These are phyloP conservation scores for Therioaphis trifolii DNA, from an alignment of 2,888 invertebrate species.

Conservation along the genomic window DNA sequence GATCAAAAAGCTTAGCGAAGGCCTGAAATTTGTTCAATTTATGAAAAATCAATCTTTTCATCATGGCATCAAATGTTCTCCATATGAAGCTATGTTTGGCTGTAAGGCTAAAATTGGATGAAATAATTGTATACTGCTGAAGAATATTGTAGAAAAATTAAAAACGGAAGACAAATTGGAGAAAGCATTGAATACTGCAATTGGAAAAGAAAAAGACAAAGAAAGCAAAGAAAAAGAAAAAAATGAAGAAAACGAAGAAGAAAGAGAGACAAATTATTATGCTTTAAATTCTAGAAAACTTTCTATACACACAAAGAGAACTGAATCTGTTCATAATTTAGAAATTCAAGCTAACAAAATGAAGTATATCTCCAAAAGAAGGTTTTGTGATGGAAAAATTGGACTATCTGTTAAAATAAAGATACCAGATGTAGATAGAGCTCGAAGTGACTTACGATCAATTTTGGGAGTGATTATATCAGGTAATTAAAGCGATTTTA, in stretches of 20 bases:
- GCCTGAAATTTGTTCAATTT: conserved; percentile 68
- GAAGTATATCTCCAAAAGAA: background rate
- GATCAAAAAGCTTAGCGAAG: conserved; percentile 68
- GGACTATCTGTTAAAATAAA: conserved; percentile 16
- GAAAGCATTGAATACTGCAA: conserved; percentile 9
- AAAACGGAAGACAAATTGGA: conserved; percentile 63
- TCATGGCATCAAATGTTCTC: conserved; percentile 68
- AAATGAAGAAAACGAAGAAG: conserved; percentile 19
- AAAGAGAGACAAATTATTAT: conserved; percentile 1
- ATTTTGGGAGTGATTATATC: background rate
- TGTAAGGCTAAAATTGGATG: conserved; percentile 67
- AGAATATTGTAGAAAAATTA: conserved; percentile 62
- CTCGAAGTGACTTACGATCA: background rate
- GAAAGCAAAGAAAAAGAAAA: conserved; percentile 33
- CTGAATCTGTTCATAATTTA: background rate
- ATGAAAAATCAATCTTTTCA: conserved; percentile 69
- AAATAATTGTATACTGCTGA: conserved; percentile 33
- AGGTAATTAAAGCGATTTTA: no score
- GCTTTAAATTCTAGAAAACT: conserved; percentile 20
- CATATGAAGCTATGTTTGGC: conserved; percentile 67
- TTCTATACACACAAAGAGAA: background rate
- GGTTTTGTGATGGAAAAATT: conserved; percentile 5
- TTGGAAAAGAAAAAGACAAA: conserved; percentile 33
- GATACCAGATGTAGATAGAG: conserved; percentile 9
- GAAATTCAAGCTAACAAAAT: background rate